A percentile compares a stretch with the other conserved stretches of the same genome.
Conservation (phyloP, 2,888 invertebrate species). For the Poecilus cupreus region DNA sequence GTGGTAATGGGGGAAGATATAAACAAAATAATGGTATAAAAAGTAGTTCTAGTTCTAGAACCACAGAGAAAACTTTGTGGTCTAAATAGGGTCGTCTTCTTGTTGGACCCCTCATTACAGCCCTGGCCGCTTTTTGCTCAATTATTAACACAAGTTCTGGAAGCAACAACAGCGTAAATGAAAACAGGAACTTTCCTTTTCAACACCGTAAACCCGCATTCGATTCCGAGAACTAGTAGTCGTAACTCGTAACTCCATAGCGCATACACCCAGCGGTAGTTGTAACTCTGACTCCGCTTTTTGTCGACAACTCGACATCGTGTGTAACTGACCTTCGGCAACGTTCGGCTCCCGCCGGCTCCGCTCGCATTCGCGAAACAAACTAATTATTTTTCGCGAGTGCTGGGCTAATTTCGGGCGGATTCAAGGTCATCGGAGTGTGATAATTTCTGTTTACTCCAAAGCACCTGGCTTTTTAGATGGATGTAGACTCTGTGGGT, state of each 20-base stretch:
- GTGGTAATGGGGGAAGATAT: too few species aligned
- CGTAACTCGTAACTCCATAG: neutral
- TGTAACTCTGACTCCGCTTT: neutral
- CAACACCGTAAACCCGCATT: conserved; percentile 31
- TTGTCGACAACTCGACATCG: neutral
- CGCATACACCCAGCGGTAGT: neutral
- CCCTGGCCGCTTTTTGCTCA: neutral
- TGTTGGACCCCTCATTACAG: neutral
- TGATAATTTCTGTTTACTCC: conserved; percentile 18
- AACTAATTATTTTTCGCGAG: conserved; percentile 27
- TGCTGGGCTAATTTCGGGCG: neutral
- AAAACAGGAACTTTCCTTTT: conserved; percentile 36
- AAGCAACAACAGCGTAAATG: conserved; percentile 16
- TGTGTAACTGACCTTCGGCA: conserved; percentile 52
- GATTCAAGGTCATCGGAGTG: conserved; percentile 17
- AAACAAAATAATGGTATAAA: too few species aligned
- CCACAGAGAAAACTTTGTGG: too few species aligned
- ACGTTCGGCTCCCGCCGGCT: conserved; percentile 39
- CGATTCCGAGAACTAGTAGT: conserved; percentile 6
- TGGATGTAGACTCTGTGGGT: neutral
- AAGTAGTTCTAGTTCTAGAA: too few species aligned
- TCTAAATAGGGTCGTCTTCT: too few species aligned
- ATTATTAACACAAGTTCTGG: neutral
- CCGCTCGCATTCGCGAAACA: conserved; percentile 39
- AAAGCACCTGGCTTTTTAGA: conserved; percentile 7